Percentiles rank a stretch among this genome's conserved stretches.
Conservation (phyloP, 2,888 invertebrate genomes). For the Caprella mutica region DNA sequence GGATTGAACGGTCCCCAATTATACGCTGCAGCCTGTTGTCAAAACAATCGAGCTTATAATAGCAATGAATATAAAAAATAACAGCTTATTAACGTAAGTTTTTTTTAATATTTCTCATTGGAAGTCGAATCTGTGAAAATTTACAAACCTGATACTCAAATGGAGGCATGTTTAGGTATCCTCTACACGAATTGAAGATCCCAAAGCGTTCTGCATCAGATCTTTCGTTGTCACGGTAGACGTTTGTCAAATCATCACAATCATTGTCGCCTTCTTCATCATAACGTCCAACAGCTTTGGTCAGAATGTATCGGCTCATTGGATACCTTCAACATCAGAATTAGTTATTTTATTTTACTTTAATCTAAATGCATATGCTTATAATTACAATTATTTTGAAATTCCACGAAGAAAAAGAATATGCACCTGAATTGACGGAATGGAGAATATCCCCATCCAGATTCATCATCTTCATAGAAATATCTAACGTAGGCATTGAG, state of each 20-base stretch:
- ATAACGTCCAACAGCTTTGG: conserved; percentile 52
- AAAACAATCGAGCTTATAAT: not conserved
- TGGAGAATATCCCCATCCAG: conserved; percentile 49
- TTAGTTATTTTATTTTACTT: too few relatives aligned
- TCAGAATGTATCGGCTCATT: conserved; percentile 56
- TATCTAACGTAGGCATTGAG: conserved; percentile 65
- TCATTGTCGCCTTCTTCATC: conserved; percentile 55
- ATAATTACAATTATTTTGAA: too few relatives aligned
- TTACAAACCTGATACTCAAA: conserved; percentile 43
- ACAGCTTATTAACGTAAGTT: not conserved
- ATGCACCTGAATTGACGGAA: conserved; percentile 27
- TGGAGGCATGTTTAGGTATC: conserved; percentile 50
- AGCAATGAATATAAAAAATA: not conserved
- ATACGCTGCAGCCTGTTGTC: not conserved
- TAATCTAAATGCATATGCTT: too few relatives aligned
- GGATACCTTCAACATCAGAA: conserved; percentile 46
- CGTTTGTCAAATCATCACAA: conserved; percentile 53
- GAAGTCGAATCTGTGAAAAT: not conserved
- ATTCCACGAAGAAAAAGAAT: too few relatives aligned
- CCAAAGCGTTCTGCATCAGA: conserved; percentile 51
- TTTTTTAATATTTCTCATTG: not conserved
- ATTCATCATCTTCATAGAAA: conserved; percentile 60
- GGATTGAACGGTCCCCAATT: conserved; percentile 9
- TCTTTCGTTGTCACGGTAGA: conserved; percentile 50
- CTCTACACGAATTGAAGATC: conserved; percentile 60